These are phyloP conservation scores for Macrotus californicus DNA, from an alignment of 2,113 vertebrate species.

Conservation along the genomic window DNA sequence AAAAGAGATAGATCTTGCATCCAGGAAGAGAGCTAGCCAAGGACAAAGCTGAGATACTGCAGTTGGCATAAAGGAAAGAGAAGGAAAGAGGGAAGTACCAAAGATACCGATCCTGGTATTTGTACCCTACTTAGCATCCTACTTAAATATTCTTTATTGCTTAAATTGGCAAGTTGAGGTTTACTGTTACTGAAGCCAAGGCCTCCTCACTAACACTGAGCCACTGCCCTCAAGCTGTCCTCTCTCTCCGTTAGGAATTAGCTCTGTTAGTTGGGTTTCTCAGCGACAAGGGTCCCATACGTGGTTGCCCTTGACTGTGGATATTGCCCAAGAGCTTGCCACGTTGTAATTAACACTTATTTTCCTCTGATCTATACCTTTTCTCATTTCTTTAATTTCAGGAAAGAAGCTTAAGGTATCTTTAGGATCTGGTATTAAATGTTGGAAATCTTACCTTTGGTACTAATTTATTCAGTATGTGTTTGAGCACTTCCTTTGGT, in stretches of 20 bases:
- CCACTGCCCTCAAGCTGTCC: background rate
- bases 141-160: background rate
- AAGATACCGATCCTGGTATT: background rate
- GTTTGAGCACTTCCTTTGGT: background rate
- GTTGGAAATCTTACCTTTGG: background rate
- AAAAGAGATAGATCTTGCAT: background rate
- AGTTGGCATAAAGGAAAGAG: background rate
- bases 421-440: background rate
- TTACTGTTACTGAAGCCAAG: background rate
- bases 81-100: background rate
- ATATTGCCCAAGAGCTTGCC: background rate
- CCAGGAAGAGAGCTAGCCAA: background rate
- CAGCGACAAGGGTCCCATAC: background rate
- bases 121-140: background rate
- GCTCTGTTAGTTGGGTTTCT: background rate
- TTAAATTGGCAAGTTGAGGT: background rate
- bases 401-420: background rate
- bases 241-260: background rate
- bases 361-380: background rate
- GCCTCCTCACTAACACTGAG: background rate
- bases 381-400: background rate
- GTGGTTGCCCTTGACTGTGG: background rate
- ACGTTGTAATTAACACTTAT: background rate
- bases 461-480: background rate
- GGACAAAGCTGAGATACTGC: background rate